These are phyloP conservation scores for Pelecanus crispus DNA, from an alignment of 2,113 vertebrate genomes.

Conservation along the genomic window DNA sequence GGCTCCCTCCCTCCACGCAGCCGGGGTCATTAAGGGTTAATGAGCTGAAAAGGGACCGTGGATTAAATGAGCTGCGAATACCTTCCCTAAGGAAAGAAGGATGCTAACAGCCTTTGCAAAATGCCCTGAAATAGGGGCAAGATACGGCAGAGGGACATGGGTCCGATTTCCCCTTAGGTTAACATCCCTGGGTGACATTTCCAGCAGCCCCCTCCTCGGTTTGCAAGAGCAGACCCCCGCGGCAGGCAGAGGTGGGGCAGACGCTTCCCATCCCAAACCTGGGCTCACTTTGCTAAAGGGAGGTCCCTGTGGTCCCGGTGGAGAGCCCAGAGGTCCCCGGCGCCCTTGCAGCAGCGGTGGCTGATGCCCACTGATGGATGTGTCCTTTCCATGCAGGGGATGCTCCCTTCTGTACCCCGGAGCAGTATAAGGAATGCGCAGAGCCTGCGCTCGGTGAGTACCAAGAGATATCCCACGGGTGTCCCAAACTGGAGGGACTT, in stretches of 20 bases:
- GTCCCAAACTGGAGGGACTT: background rate
- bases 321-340: background rate
- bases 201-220: background rate
- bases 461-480: accelerated
- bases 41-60: background rate
- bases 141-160: background rate
- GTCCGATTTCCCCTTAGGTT: background rate
- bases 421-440: constrained; percentile 98
- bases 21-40: background rate
- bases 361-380: background rate
- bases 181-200: background rate
- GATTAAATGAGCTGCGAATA: background rate
- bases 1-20: background rate
- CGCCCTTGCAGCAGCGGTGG: background rate
- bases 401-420: constrained; percentile 94
- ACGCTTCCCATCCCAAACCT: background rate
- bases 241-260: background rate
- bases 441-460: constrained; percentile 94
- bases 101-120: background rate
- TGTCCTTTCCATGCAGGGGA: constrained; percentile 79
- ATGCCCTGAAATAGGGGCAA: background rate
- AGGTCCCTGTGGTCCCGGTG: accelerated
- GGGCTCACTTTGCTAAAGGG: background rate
- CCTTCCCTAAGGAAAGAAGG: background rate
- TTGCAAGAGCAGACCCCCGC: accelerated